Percentiles rank a stretch among this genome's conserved stretches.
Conservation (phyloP, 2,888 invertebrate species). For the Arge pagana region DNA sequence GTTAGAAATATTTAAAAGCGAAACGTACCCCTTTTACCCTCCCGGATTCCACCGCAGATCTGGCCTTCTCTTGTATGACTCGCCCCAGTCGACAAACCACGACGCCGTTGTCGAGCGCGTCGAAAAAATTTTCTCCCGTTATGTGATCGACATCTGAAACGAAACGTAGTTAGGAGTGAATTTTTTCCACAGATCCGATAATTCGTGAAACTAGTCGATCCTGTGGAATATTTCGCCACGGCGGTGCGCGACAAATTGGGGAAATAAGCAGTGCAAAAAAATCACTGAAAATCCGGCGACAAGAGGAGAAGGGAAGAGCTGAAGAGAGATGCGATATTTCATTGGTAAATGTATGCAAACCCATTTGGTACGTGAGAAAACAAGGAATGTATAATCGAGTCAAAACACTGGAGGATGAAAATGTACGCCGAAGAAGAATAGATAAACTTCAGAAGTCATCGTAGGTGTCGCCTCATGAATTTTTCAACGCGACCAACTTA, state of each 20-base stretch:
- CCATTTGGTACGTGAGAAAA: too few relatives aligned
- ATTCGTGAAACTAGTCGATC: too few relatives aligned
- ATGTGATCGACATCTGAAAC: constrained; percentile 72
- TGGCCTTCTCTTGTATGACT: constrained; percentile 76
- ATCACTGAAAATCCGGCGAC: neutral
- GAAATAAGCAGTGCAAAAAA: neutral
- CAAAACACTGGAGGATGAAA: too few relatives aligned
- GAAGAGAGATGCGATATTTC: too few relatives aligned
- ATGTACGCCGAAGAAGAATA: too few relatives aligned
- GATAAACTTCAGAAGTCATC: too few relatives aligned
- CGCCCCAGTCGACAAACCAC: constrained; percentile 81
- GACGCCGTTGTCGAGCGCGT: constrained; percentile 82
- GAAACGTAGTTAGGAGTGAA: constrained; percentile 27
- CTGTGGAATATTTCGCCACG: too few relatives aligned
- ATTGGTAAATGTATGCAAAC: too few relatives aligned
- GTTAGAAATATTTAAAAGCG: constrained; percentile 25
- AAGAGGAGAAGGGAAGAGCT: too few relatives aligned
- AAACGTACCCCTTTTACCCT: constrained; percentile 65
- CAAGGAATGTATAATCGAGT: too few relatives aligned
- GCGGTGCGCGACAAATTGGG: neutral
- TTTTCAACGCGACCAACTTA: too few relatives aligned
- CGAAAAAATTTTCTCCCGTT: constrained; percentile 79
- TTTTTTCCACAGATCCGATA: neutral
- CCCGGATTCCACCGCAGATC: constrained; percentile 68
- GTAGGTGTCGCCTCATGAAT: too few relatives aligned